Conservation (phyloP, 2,888 invertebrate species). For the Proisotoma minuta region DNA sequence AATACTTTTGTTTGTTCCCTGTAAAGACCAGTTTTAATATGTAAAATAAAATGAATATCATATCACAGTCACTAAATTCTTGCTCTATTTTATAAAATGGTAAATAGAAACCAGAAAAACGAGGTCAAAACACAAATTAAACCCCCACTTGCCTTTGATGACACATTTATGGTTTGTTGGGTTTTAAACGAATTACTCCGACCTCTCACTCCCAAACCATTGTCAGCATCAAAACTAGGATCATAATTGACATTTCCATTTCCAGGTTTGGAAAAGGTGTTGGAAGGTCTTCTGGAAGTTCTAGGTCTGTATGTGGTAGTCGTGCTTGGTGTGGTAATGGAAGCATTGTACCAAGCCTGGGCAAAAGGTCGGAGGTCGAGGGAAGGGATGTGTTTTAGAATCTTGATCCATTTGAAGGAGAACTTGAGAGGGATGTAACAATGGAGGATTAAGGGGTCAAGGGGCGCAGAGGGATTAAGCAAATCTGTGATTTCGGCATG, state of each 20-base stretch:
- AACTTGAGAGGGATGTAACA: slow-evolving; percentile 41
- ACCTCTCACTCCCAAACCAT: too few species aligned
- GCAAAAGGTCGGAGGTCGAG: slow-evolving; percentile 29
- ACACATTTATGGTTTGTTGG: too few species aligned
- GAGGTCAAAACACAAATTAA: too few species aligned
- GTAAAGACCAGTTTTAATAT: too few species aligned
- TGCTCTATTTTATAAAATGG: too few species aligned
- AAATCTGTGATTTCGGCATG: slow-evolving; percentile 40
- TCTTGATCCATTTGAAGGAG: slow-evolving; percentile 44
- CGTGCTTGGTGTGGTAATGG: not conserved
- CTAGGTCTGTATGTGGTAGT: not conserved
- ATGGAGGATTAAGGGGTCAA: slow-evolving; percentile 32
- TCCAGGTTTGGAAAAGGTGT: not conserved
- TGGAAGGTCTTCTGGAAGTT: not conserved
- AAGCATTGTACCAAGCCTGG: slow-evolving; percentile 2
- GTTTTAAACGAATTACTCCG: too few species aligned
- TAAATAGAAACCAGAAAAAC: too few species aligned
- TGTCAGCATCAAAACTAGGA: not conserved
- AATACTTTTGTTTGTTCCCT: too few species aligned
- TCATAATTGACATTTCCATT: not conserved
- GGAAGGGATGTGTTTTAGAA: slow-evolving; percentile 31
- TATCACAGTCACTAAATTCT: too few species aligned
- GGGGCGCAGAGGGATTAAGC: slow-evolving; percentile 23
- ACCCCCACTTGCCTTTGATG: too few species aligned
- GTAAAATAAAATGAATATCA: too few species aligned